Evolutionary conservation across 2,888 invertebrate genomes (phyloP), one percentile per base, ranked within the genome.

Genomic region (Dugesia japonica): DNA sequence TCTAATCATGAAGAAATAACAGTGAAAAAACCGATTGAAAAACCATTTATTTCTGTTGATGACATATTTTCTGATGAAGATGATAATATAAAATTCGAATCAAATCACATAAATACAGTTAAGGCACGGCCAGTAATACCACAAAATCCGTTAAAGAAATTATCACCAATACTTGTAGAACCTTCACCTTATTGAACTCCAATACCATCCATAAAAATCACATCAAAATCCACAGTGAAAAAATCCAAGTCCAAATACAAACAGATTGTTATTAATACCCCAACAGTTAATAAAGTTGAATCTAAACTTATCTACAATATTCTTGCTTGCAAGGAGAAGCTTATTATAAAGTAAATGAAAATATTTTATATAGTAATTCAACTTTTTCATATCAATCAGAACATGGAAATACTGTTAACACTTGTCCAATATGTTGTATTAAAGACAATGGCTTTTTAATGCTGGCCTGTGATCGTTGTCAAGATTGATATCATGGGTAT

Each of bases 401-500:
- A n/a, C 9, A 56, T 56, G 56, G 56, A 7, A 56, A 56, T 4
- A 56, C n/a, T n/a, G 56, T 56, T n/a, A 9, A 56, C 23, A 56
- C n/a, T 23, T 95, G 95, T 85, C 95, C 95, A 0, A 90, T 91
- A 0, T 95, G 95, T 85, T 90, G 91, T n/a, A 88, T 89, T 80
- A 92, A 91, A 77, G 95, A 95, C 84, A 94, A 95, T 85, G 95
- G 95, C 0, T 91, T 92, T 80, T 92, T 94, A 0, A 95, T 95
- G 95, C 92, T 95, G 82, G 94, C 94, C 76, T 95, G 95, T 85
- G 94, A 95, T 84, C 90, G 90, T 71, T 95, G 94, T 85, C 94
- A 95, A 85, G 92, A 92, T 72, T 95, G 94, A 94, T 86, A 85
- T 79, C 86, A 86, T 79, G 86, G 86, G 84, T 85, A 78, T 80